Conservation (phyloP, 2,888 invertebrate species). For the Eumerus sabulonum region DNA sequence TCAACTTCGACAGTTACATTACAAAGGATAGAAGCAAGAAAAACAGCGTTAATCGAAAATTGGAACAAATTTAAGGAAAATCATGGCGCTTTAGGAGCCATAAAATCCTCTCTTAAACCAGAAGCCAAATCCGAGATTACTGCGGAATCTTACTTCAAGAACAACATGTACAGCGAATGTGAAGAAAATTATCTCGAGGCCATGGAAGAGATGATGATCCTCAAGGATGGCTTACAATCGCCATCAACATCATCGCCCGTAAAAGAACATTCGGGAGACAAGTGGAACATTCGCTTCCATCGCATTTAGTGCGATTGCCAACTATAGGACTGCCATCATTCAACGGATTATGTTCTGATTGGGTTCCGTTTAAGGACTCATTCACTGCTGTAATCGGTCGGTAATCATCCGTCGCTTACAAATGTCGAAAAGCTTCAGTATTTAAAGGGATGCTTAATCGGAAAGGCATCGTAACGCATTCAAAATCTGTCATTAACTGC, state of each 20-base stretch:
- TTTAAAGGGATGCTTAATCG: conserved; percentile 2
- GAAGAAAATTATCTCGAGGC: not conserved
- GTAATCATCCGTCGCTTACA: conserved; percentile 1
- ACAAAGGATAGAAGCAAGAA: not conserved
- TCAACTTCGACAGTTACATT: not conserved
- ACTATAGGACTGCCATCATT: conserved; percentile 2
- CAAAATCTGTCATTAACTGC: conserved; percentile 2
- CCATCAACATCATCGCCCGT: not conserved
- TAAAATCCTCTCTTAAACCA: conserved; percentile 2
- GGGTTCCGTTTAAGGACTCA: conserved; percentile 11
- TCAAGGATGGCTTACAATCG: not conserved
- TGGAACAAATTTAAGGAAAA: conserved; percentile 7
- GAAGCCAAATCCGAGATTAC: conserved; percentile 2
- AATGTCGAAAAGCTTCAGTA: conserved; percentile 12
- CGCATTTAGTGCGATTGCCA: not conserved
- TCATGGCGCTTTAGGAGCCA: not conserved
- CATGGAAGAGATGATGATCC: not conserved
- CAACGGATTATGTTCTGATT: not conserved
- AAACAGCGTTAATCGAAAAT: not conserved
- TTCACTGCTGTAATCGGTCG: conserved; percentile 11
- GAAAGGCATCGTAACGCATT: not conserved
- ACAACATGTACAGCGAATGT: conserved; percentile 1
- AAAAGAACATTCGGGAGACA: not conserved
- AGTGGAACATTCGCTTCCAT: not conserved
- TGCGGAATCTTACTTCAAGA: not conserved